A percentile compares a stretch with the other conserved stretches of the same genome.
Conservation (phyloP, 2,888 invertebrate species). For the Phortica okadai region DNA sequence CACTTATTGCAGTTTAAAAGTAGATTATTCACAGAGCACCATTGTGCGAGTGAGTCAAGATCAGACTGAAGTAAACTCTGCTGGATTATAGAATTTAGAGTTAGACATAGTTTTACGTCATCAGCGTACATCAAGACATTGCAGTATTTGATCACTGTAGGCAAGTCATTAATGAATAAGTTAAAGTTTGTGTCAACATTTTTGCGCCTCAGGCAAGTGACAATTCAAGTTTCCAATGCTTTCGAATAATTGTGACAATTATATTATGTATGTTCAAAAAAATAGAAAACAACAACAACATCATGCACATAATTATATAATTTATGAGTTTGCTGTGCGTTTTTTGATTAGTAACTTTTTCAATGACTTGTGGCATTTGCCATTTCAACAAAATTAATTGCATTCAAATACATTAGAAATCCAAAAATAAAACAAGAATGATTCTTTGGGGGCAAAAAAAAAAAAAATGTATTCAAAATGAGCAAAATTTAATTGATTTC, state of each 20-base stretch:
- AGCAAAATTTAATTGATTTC: slow-evolving; percentile 4
- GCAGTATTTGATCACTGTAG: too few relatives aligned
- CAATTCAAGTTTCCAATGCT: not conserved
- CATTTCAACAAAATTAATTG: slow-evolving; percentile 1
- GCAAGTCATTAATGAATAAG: too few relatives aligned
- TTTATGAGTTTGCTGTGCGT: too few relatives aligned
- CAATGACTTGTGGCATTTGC: not conserved
- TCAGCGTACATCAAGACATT: too few relatives aligned
- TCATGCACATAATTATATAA: not conserved
- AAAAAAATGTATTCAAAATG: slow-evolving; percentile 22
- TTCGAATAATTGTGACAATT: not conserved
- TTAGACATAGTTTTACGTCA: too few relatives aligned
- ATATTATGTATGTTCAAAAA: not conserved
- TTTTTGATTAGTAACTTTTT: too few relatives aligned
- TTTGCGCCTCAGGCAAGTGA: not conserved
- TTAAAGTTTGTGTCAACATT: not conserved
- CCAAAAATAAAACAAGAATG: not conserved
- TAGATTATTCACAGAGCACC: too few relatives aligned
- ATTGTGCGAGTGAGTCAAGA: too few relatives aligned
- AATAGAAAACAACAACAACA: not conserved
- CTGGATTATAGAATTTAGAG: too few relatives aligned
- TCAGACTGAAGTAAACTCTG: too few relatives aligned
- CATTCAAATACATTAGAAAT: not conserved
- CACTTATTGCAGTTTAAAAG: too few relatives aligned
- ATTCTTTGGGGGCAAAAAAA: not conserved